These are phyloP conservation scores for Polietes domitor DNA, from an alignment of 2,888 invertebrate genomes.

Conservation along the genomic window DNA sequence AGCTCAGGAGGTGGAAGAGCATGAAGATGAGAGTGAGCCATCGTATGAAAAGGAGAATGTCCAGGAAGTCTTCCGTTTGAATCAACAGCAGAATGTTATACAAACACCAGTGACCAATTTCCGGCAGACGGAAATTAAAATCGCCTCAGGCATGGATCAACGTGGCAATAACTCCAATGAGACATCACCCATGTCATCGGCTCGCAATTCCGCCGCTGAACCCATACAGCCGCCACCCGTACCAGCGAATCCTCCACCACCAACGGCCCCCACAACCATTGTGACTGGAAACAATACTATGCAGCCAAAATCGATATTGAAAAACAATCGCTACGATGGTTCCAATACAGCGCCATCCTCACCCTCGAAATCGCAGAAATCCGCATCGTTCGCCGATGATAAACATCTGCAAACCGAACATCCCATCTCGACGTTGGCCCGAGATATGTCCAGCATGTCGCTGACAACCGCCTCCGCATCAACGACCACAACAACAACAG, in stretches of 20 bases:
- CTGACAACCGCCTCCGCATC: conserved; percentile 61
- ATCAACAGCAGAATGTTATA: conserved; percentile 80
- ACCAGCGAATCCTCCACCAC: conserved; percentile 57
- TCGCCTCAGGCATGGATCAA: conserved; percentile 70
- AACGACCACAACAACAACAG: conserved; percentile 29
- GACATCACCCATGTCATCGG: conserved; percentile 73
- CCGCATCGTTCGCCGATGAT: conserved; percentile 80
- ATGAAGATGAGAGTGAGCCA: conserved; percentile 85
- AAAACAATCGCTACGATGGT: conserved; percentile 79
- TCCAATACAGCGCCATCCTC: conserved; percentile 76
- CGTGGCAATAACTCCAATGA: conserved; percentile 69
- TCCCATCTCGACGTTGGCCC: conserved; percentile 75
- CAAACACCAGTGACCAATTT: conserved; percentile 81
- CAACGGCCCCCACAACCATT: conserved; percentile 54
- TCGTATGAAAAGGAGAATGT: conserved; percentile 80
- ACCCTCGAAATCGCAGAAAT: conserved; percentile 80
- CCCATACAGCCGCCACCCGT: conserved; percentile 59
- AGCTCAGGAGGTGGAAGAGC: conserved; percentile 89
- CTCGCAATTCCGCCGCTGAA: conserved; percentile 66
- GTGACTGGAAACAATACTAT: conserved; percentile 67
- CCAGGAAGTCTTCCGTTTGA: conserved; percentile 82
- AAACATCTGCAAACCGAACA: conserved; percentile 76
- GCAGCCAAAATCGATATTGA: conserved; percentile 80
- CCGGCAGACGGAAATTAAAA: conserved; percentile 79
- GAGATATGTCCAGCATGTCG: conserved; percentile 76